These are phyloP conservation scores for Synergus umbraculus DNA, from an alignment of 2,888 invertebrate genomes.

Conservation along the genomic window DNA sequence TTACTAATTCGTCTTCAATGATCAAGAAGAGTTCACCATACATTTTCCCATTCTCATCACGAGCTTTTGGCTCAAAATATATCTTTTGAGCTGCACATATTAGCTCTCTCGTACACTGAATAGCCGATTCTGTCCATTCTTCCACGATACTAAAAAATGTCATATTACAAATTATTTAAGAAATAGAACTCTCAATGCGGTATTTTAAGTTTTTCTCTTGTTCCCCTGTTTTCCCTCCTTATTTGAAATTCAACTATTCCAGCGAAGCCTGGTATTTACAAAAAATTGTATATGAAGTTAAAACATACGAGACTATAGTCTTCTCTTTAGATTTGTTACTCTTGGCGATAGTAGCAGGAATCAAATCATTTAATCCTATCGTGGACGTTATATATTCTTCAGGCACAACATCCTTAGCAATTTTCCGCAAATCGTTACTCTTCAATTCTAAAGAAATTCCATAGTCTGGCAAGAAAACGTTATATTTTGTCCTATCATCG, in stretches of 20 bases:
- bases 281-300: background rate
- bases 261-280: background rate
- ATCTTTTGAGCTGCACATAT: slow-evolving; percentile 58
- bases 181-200: background rate
- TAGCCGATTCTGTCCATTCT: slow-evolving; percentile 63
- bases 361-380: slow-evolving; percentile 59
- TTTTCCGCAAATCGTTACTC: slow-evolving; percentile 53
- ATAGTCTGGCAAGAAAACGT: slow-evolving; percentile 61
- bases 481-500: slow-evolving; percentile 41
- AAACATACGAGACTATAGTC: slow-evolving; percentile 24
- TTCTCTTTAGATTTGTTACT: slow-evolving; percentile 22
- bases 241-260: too few species aligned
- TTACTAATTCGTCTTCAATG: slow-evolving; percentile 61
- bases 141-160: slow-evolving; percentile 46
- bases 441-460: slow-evolving; percentile 55
- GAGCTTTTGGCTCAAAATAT: slow-evolving; percentile 63
- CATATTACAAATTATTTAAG: background rate
- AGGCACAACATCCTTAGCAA: slow-evolving; percentile 42
- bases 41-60: slow-evolving; percentile 55
- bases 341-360: slow-evolving; percentile 52
- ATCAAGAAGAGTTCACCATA: slow-evolving; percentile 70
- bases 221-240: too few species aligned
- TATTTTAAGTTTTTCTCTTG: background rate
- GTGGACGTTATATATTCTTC: slow-evolving; percentile 57
- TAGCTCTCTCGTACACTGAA: slow-evolving; percentile 61